These are phyloP conservation scores for Neoitamus cyanurus DNA, from an alignment of 2,888 invertebrate species.

Conservation along the genomic window DNA sequence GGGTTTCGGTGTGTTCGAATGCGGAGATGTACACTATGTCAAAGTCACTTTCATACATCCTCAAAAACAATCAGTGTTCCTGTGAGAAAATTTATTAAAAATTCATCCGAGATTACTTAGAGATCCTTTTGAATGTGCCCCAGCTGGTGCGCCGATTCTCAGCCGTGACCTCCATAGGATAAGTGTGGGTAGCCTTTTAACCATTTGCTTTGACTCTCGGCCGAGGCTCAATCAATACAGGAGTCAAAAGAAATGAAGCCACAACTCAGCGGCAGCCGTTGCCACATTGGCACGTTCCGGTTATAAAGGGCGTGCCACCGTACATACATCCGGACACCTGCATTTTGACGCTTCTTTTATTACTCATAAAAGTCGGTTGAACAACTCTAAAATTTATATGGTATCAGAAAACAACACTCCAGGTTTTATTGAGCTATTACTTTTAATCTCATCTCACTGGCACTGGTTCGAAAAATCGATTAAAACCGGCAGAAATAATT, in stretches of 20 bases:
- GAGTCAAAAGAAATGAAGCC: neutral
- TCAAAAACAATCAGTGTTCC: slow-evolving; percentile 49
- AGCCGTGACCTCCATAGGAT: slow-evolving; percentile 25
- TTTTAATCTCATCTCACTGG: neutral
- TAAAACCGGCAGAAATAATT: neutral
- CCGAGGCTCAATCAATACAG: neutral
- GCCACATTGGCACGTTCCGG: neutral
- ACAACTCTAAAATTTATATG: neutral
- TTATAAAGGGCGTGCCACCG: neutral
- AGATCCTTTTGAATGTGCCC: slow-evolving; percentile 40
- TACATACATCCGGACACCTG: neutral
- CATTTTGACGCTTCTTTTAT: neutral
- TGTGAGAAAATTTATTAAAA: slow-evolving; percentile 49
- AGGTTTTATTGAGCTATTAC: neutral
- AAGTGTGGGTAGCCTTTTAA: slow-evolving; percentile 15
- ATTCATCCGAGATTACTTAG: slow-evolving; percentile 50
- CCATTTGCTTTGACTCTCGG: slow-evolving; percentile 1
- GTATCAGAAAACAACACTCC: neutral
- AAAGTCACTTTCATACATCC: slow-evolving; percentile 32
- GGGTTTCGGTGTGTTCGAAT: neutral
- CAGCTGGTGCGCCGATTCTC: slow-evolving; percentile 29
- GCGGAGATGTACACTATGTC: neutral
- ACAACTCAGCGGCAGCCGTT: neutral
- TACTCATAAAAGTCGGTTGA: neutral
- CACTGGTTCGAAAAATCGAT: neutral